Evolutionary conservation across 2,113 vertebrate species (phyloP), one percentile per base, ranked within the genome.

Genomic region (Sander lucioperca): DNA sequence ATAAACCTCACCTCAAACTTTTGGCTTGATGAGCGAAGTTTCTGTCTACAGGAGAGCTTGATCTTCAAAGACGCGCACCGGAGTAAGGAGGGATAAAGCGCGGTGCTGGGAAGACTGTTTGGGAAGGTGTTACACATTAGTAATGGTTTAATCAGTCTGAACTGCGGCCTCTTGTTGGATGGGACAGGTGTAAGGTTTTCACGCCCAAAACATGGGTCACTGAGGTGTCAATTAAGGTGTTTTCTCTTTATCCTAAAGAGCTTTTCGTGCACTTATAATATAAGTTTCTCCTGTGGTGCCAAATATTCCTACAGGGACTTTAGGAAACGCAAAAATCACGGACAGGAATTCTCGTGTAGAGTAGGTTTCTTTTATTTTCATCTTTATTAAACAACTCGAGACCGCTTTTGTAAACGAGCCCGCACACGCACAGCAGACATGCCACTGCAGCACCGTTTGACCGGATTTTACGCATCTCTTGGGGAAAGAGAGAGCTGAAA

Each of bases 161-260:
- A 47, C 78, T 65, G 39, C 9, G 47, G 76, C 58, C 36, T 74
- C 48, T 82, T 72, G 82, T 79, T 81, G 76, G 71, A 83, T 33
- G 30, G 88, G 78, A 88, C 93, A 93, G 90, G 92, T 93, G 91
- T 68, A 53, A 57, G 59, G 69, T 62, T 85, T 80, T 74, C 71
- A 62, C 51, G 69, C 8, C 12, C 39, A 45, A 68, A 59, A 25
- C 54, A 70, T 39, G 87, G 85, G 79, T 82, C 85, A 84, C 39
- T 45, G 69, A 86, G 23, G 74, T 39, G 74, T 66, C 54, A 59
- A 12, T 48, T 36, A 4, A 21, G 23, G 21, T n/a, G 9, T 43
- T 47, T 58, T 65, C 21, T 48, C 21, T 33, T 2, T 4, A 43
- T 54, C 14, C 23, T 59, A 3, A 27, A 62, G 39, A 61, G n/a